Evolutionary conservation across 2,888 invertebrate genomes (phyloP).

Genomic region (Rosalia funebris): DNA sequence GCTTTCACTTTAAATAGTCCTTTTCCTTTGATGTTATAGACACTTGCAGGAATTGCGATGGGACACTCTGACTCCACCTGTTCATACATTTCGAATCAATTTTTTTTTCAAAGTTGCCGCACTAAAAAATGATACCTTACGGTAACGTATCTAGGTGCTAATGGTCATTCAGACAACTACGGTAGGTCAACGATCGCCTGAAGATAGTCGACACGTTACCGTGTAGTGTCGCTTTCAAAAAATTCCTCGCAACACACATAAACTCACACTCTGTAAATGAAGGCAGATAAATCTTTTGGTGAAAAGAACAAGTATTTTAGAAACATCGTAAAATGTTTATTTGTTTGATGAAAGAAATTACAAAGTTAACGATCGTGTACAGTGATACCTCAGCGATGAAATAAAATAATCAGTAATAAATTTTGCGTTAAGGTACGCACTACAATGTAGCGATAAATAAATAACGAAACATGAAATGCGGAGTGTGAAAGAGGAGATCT

Average conservation of each 20-base stretch:
- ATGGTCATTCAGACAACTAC: conserved; percentile 22
- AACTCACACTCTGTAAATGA: conserved; percentile 21
- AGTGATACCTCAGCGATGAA: conserved; percentile 25
- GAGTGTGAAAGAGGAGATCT: no score
- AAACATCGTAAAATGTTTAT: conserved; percentile 30
- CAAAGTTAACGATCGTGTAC: conserved; percentile 29
- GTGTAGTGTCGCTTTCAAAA: conserved; percentile 28
- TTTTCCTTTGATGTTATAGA: no score
- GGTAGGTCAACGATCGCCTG: conserved; percentile 31
- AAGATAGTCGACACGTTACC: conserved; percentile 14
- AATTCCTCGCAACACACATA: conserved; percentile 26
- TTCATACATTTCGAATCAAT: no score
- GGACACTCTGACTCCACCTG: no score
- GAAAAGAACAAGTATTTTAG: conserved; percentile 27
- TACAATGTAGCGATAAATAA: conserved; percentile 19
- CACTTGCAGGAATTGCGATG: no score
- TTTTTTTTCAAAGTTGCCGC: conserved; percentile 1
- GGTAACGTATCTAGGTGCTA: conserved; percentile 20
- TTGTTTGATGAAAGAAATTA: conserved; percentile 29
- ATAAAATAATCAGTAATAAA: conserved; percentile 32
- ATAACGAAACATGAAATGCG: not conserved
- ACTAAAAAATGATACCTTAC: conserved; percentile 9
- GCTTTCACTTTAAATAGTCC: no score
- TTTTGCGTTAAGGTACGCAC: conserved; percentile 15
- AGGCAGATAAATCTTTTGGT: conserved; percentile 29